A percentile compares a stretch with the other conserved stretches of the same genome.
Evolutionary conservation across 2,888 invertebrate genomes (phyloP).

Genomic region (Drosophila mimica): DNA sequence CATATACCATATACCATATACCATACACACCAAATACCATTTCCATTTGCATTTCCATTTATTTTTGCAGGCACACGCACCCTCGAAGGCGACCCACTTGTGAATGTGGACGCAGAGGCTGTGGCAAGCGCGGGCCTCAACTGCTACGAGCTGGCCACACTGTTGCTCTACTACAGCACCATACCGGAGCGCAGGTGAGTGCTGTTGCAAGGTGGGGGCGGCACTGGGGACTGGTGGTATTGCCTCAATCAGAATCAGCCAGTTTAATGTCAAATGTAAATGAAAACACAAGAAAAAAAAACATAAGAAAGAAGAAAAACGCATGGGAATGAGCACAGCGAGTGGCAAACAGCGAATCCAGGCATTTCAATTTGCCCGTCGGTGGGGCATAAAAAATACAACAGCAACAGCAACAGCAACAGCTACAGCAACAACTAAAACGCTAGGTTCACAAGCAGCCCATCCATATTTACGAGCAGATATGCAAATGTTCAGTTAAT

Average conservation of each 20-base stretch:
- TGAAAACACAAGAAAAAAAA: background rate
- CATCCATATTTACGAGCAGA: slow-evolving; percentile 80
- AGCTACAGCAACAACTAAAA: background rate
- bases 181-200: slow-evolving; percentile 88
- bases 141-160: slow-evolving; percentile 89
- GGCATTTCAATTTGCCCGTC: slow-evolving; percentile 73
- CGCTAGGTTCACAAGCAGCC: slow-evolving; percentile 53
- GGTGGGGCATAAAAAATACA: slow-evolving; percentile 8
- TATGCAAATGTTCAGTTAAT: slow-evolving; percentile 79
- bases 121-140: slow-evolving; percentile 87
- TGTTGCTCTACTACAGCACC: slow-evolving; percentile 90
- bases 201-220: slow-evolving; percentile 14
- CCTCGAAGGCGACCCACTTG: slow-evolving; percentile 88
- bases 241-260: slow-evolving; percentile 73
- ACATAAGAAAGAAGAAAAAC: slow-evolving; percentile 32
- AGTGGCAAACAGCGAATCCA: slow-evolving; percentile 42
- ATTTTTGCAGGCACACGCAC: slow-evolving; percentile 88
- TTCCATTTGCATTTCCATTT: slow-evolving; percentile 29
- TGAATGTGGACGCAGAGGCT: slow-evolving; percentile 88
- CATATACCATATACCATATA: slow-evolving; percentile 1
- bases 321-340: slow-evolving; percentile 77
- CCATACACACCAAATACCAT: slow-evolving; percentile 12
- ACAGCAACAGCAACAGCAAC: slow-evolving; percentile 3
- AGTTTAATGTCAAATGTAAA: slow-evolving; percentile 76
- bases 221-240: slow-evolving; percentile 20